A percentile compares a stretch with the other conserved stretches of the same genome.
phyloP scores from a whole-genome alignment of 2,113 vertebrate species.

The Taxidea taxus region DNA sequence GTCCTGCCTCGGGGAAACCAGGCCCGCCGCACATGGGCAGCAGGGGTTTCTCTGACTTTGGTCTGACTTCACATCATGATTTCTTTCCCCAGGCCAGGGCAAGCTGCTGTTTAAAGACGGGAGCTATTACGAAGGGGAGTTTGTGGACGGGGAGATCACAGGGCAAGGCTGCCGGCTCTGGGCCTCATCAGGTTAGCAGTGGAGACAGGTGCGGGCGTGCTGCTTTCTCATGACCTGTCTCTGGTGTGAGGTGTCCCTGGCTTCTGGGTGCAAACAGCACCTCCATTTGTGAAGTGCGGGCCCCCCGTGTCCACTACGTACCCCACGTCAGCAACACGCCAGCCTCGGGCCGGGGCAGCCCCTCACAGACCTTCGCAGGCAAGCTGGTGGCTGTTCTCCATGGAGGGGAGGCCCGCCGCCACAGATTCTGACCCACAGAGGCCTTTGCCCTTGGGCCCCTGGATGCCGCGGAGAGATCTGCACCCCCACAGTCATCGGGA shows the following conservation, averaged over 20 bases:
- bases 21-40: rapidly evolving
- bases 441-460: background rate
- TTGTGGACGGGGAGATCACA: slow-evolving; percentile 74
- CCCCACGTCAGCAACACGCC: rapidly evolving
- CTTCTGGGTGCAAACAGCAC: background rate
- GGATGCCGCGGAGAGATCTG: too few species aligned
- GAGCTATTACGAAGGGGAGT: slow-evolving; percentile 80
- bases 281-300: background rate
- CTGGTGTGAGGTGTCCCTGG: background rate
- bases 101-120: slow-evolving; percentile 81
- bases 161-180: slow-evolving; percentile 72
- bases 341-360: rapidly evolving
- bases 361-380: rapidly evolving
- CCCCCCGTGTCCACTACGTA: background rate
- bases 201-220: rapidly evolving
- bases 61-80: rapidly evolving
- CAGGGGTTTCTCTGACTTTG: rapidly evolving
- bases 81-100: slow-evolving; percentile 71
- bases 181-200: slow-evolving; percentile 74
- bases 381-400: rapidly evolving
- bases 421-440: background rate
- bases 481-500: background rate
- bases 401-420: background rate
- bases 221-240: rapidly evolving
- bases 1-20: background rate